These are phyloP conservation scores for Drosophila dunni DNA, from an alignment of 1,140 invertebrate species.

Conservation along the genomic window DNA sequence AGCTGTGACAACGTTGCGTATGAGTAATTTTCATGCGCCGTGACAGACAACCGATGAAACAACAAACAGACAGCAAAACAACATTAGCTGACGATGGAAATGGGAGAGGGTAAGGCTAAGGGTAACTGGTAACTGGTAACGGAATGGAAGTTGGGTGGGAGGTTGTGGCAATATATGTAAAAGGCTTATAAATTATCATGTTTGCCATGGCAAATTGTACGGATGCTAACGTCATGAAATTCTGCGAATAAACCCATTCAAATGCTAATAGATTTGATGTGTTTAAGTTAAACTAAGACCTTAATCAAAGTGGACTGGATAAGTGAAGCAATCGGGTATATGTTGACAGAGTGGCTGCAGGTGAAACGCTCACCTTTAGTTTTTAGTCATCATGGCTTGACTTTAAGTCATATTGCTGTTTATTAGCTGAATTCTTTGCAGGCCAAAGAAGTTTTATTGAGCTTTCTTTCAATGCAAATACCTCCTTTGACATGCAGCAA, in stretches of 20 bases:
- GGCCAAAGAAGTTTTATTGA: no score
- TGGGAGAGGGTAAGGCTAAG: no score
- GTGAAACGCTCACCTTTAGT: no score
- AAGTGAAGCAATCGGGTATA: background rate
- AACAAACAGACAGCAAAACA: slow-evolving; percentile 7
- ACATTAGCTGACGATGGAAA: background rate
- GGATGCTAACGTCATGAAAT: background rate
- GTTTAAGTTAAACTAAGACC: background rate
- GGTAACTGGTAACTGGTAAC: no score
- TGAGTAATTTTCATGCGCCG: slow-evolving; percentile 36
- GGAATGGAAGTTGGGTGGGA: background rate
- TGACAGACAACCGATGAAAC: slow-evolving; percentile 7
- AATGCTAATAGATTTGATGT: background rate
- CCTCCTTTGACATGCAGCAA: no score
- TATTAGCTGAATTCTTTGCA: no score
- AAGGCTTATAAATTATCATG: slow-evolving; percentile 40
- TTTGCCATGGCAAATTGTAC: slow-evolving; percentile 5
- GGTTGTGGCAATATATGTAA: slow-evolving; percentile 17
- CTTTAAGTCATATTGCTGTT: no score
- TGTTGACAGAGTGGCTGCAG: background rate
- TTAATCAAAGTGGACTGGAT: background rate
- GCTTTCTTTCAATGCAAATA: no score
- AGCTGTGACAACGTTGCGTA: slow-evolving; percentile 20
- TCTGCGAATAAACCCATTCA: background rate
- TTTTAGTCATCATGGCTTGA: no score